Base-by-base conservation (phyloP, 2,888 invertebrate species). In the Philereme transversata region DNA sequence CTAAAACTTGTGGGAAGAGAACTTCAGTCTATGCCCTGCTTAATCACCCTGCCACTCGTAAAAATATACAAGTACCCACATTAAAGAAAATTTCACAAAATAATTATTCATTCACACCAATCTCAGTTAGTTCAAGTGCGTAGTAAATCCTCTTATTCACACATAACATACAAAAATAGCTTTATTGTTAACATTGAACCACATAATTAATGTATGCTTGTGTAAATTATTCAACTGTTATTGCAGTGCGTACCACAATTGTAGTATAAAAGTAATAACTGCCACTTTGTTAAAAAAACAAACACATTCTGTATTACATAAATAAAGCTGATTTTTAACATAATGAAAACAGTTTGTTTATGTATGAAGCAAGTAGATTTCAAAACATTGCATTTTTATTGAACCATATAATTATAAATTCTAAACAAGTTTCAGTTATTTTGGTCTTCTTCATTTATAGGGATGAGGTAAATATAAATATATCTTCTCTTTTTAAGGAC, bases 381-480 rank as follows among this genome's bases (percentile, higher is more conserved):
- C 47, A 47, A 47, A 47, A 47, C 34, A 8, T n/a, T 33, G 5
- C 4, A 11, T 45, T 8, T 34, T 47, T 47, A 47, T 45, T 45
- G 45, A 41, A 41, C 5, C 45, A 45, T 45, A 6, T 45, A 11
- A 34, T 34, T 9, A 4, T 34, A 6, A n/a, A 47, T 33, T 34
- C 5, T 5, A 35, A 34, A 38, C 4, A 10, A 38, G 7, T 57
- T 51, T 51, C 57, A 57, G 51, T 57, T 46, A 11, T 33, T 49
- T 49, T 38, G 36, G 46, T 34, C 35, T 57, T 34, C 46, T 51
- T 50, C 35, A 33, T 34, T 57, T 57, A 38, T 40, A 57, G 44
- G 38, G 44, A 36, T 44, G 22, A 50, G 57, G 57, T 57, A 51
- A 50, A 43, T 57, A 57, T 57, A 51, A 50, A 43, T 57, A 57